Conservation (phyloP, 1,140 invertebrate species). For the Drosophila ogumai region DNA sequence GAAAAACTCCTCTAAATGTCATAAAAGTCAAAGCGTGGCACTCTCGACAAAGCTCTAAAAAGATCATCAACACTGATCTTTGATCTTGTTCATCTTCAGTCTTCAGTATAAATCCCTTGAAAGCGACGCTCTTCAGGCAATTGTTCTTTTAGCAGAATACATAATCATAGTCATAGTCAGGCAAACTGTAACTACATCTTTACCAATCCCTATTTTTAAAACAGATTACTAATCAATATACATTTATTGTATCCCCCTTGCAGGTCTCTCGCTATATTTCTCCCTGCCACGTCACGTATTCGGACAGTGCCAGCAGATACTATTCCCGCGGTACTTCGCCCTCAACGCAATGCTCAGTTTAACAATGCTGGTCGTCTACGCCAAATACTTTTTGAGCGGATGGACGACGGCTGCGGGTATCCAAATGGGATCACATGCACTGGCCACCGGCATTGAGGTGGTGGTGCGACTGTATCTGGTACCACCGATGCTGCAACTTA, state of each 20-base stretch:
- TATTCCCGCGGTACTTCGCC: conserved; percentile 94
- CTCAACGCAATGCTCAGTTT: conserved; percentile 91
- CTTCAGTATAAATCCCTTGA: background rate
- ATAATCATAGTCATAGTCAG: background rate
- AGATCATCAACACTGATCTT: background rate
- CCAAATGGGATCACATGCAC: conserved; percentile 87
- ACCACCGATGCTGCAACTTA: conserved; percentile 87
- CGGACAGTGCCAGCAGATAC: conserved; percentile 91
- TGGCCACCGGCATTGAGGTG: conserved; percentile 88
- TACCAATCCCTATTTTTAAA: no score
- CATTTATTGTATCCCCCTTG: conserved; percentile 1
- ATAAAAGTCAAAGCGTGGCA: background rate
- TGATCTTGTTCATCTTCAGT: background rate
- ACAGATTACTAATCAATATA: background rate
- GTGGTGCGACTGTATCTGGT: conserved; percentile 89
- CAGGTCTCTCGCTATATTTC: conserved; percentile 93
- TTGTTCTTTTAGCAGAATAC: background rate
- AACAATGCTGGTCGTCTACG: conserved; percentile 89
- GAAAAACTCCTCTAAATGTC: background rate
- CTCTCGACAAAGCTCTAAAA: no score
- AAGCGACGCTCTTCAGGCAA: background rate
- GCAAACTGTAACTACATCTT: conserved; percentile 28
- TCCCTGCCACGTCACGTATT: conserved; percentile 92
- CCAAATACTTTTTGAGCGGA: conserved; percentile 84
- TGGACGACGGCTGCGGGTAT: conserved; percentile 77